Evolutionary conservation across 2,113 vertebrate genomes (phyloP), one percentile per base, ranked within the genome.

Genomic region (Lepus europaeus): DNA sequence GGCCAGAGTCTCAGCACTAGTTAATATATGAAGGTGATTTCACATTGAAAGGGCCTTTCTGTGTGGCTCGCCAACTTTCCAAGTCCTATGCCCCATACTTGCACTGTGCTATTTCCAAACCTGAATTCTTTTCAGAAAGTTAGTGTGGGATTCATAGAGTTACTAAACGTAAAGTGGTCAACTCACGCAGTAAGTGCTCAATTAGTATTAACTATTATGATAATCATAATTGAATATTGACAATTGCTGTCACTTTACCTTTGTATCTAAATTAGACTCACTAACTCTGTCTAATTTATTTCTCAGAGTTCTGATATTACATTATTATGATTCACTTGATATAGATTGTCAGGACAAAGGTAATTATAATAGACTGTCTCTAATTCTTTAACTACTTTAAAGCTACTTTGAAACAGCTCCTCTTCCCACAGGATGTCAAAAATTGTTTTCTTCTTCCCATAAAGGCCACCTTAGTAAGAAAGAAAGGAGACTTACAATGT

Each of bases 1-100:
- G 66, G 8, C 84, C 90, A 39, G 45, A 6, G 31, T 45, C 56
- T 80, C 56, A 91, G 33, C 56, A 22, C 70, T 63, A 31, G 31
- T 74, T 56, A 88, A 72, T 56, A 83, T 19, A n/a, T 6, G 68
- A 95, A 77, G 61, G 31, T 36, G 70, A 80, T 89, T 95, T 76
- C 45, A 31, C 36, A 31, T 64, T 39, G 11, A 64, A 33, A 93
- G 29, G 69, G 19, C 29, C 49, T 66, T 82, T 85, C 23, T 61
- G 2, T 45, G 31, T 53, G 51, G 45, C 27, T 53, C 49, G 25
- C 23, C 78, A 80, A 27, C 16, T 79, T 80, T 36, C 66, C 29
- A 6, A 2, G 12, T 5, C 3, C 11, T 0, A 59, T n/a, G 27
- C 9, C 23, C 53, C n/a, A 56, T 0, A 13, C 9, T 68, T 10